Base-by-base conservation (phyloP, 2,888 invertebrate genomes). In the Enchytraeus crypticus region DNA sequence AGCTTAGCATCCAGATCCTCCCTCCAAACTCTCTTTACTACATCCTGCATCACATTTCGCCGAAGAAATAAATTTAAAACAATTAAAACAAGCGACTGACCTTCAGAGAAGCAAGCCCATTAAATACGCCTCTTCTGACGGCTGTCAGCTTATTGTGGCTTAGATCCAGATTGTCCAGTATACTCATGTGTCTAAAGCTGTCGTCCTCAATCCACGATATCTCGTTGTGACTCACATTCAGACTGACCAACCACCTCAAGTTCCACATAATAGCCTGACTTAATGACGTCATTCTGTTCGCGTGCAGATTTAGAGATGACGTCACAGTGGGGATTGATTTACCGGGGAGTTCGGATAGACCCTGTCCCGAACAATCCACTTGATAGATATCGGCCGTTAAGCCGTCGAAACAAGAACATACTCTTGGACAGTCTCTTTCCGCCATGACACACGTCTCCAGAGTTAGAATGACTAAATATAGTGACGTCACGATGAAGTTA, bases 181-280 rank as follows among this genome's bases (percentile, higher is more conserved):
- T 26, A n/a, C 23, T 29, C 56, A 62, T 33, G 3, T 21, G 21
- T n/a, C 14, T n/a, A 29, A 65, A 59, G 3, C 56, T 46, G 5
- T 54, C 59, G 18, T 63, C 59, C 23, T 57, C 47, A 27, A 65
- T 59, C 38, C 5, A 11, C 60, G 53, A 34, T 49, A 67, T 66
- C 21, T 47, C 18, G 47, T 67, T 67, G 14, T 62, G n/a, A 49
- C 66, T 66, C 34, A 67, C 55, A 43, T 63, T 67, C 34, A 67
- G 51, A 32, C 59, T 51, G 32, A 57, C 45, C 18, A 67, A 32
- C 3, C 49, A 23, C 18, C 53, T 33, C 11, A 66, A 23, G 4
- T 43, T 29, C 3, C 26, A 34, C 29, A 67, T 33, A 18, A 59
- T 32, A 21, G 27, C 54, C 27, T 34, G 18, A 8, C 33, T 54